Percentiles rank a stretch among this genome's conserved stretches.
phyloP scores from a whole-genome alignment of 2,797 vertebrate genomes.

The Pteronotus mesoamericanus region DNA sequence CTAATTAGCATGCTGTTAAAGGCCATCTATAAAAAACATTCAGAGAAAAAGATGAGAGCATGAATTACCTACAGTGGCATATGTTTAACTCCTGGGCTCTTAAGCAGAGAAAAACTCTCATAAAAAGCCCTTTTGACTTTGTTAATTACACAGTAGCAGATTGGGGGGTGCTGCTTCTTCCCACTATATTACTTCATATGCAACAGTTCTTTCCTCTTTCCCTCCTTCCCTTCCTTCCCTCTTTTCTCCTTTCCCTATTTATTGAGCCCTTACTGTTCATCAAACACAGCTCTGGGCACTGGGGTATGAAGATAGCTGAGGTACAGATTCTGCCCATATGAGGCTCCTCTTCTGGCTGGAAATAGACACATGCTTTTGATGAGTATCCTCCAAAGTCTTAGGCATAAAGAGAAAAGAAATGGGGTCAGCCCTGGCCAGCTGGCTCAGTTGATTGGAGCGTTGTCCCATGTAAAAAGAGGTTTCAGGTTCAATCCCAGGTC shows the following conservation, averaged over 20 bases:
- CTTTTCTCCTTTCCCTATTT: not conserved
- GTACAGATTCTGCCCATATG: not conserved
- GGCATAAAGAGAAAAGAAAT: not conserved
- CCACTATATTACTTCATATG: not conserved
- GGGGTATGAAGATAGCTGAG: not conserved
- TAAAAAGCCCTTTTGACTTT: not conserved
- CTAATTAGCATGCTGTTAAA: slow-evolving; percentile 54
- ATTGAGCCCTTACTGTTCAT: not conserved
- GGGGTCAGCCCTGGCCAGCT: not conserved
- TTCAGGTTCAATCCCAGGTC: not conserved
- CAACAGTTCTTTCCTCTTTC: not conserved
- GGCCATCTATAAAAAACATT: slow-evolving; percentile 32
- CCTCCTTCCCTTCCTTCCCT: not conserved
- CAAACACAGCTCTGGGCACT: not conserved
- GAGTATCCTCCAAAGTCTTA: not conserved
- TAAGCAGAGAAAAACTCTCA: not conserved
- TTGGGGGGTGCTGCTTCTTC: not conserved
- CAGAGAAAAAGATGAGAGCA: slow-evolving; percentile 20
- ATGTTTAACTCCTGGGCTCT: slow-evolving; percentile 20
- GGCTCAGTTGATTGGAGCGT: not conserved
- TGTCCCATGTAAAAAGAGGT: not conserved
- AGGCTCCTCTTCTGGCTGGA: not conserved
- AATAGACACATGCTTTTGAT: not conserved
- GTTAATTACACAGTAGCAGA: slow-evolving; percentile 6
- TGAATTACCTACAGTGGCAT: not conserved